phyloP scores from a whole-genome alignment of 1,140 invertebrate genomes.

The Galleria mellonella region DNA sequence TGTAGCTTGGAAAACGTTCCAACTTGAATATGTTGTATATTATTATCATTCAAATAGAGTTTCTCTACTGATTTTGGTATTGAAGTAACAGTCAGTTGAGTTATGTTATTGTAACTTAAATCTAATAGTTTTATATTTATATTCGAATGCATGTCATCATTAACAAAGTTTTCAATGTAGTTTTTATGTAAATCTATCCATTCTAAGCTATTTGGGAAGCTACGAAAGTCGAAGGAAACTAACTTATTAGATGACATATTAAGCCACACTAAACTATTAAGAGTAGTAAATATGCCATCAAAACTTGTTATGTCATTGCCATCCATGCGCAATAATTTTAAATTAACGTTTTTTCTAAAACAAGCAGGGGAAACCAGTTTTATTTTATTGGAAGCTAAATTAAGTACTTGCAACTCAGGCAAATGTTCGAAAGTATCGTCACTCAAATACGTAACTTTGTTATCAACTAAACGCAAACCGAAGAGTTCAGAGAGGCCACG shows the following conservation, averaged over 20 bases:
- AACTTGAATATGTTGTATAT: slow-evolving; percentile 80
- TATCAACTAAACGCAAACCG: slow-evolving; percentile 80
- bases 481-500: slow-evolving; percentile 78
- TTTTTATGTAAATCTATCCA: slow-evolving; percentile 84
- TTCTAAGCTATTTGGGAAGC: slow-evolving; percentile 79
- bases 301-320: slow-evolving; percentile 80
- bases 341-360: slow-evolving; percentile 78
- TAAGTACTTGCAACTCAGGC: slow-evolving; percentile 79
- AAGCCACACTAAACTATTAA: slow-evolving; percentile 80
- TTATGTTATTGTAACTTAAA: slow-evolving; percentile 83
- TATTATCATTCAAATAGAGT: slow-evolving; percentile 85
- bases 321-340: slow-evolving; percentile 81
- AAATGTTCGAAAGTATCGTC: slow-evolving; percentile 80
- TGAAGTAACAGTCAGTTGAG: slow-evolving; percentile 78
- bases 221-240: slow-evolving; percentile 79
- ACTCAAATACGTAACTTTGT: slow-evolving; percentile 79
- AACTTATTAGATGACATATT: slow-evolving; percentile 83
- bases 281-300: slow-evolving; percentile 78
- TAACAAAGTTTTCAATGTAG: slow-evolving; percentile 70
- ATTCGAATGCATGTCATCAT: slow-evolving; percentile 52
- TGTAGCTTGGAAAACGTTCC: slow-evolving; percentile 83
- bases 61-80: slow-evolving; percentile 85
- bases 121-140: slow-evolving; percentile 84
- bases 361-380: slow-evolving; percentile 78
- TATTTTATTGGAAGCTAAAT: slow-evolving; percentile 82